Percentiles rank a stretch among this genome's conserved stretches.
Evolutionary conservation across 2,888 invertebrate species (phyloP).

Genomic region (Tetrapedia diversipes): DNA sequence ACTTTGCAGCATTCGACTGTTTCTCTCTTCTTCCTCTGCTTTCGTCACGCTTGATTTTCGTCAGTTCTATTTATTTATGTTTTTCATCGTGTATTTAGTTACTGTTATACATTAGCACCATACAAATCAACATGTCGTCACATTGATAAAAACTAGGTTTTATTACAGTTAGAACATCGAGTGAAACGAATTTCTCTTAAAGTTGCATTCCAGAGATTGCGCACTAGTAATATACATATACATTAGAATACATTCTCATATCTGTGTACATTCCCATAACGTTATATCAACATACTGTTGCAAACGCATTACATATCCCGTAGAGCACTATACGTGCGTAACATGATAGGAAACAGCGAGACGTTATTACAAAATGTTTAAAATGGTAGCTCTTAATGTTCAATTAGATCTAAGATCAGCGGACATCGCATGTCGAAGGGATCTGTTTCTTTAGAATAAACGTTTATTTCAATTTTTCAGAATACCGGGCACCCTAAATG

Average conservation of each 20-base stretch:
- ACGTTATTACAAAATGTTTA: neutral
- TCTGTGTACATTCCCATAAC: neutral
- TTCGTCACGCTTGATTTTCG: neutral
- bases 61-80: neutral
- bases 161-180: neutral
- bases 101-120: too few species aligned
- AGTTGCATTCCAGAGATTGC: neutral
- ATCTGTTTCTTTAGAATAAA: neutral
- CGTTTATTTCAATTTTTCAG: conserved; percentile 16
- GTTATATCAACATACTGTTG: neutral
- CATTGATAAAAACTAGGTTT: conserved; percentile 12
- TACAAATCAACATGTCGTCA: neutral
- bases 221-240: neutral
- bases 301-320: neutral
- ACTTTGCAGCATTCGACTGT: neutral
- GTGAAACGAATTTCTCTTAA: neutral
- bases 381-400: neutral
- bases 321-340: conserved; percentile 6
- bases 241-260: neutral
- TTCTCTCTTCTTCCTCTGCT: conserved; percentile 2
- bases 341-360: conserved; percentile 3
- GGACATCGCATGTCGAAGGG: neutral
- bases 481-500: neutral
- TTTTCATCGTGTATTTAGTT: neutral
- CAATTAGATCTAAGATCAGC: neutral